A percentile compares a stretch with the other conserved stretches of the same genome.
Conservation (phyloP, 2,113 vertebrate genomes). For the Vulpes vulpes region DNA sequence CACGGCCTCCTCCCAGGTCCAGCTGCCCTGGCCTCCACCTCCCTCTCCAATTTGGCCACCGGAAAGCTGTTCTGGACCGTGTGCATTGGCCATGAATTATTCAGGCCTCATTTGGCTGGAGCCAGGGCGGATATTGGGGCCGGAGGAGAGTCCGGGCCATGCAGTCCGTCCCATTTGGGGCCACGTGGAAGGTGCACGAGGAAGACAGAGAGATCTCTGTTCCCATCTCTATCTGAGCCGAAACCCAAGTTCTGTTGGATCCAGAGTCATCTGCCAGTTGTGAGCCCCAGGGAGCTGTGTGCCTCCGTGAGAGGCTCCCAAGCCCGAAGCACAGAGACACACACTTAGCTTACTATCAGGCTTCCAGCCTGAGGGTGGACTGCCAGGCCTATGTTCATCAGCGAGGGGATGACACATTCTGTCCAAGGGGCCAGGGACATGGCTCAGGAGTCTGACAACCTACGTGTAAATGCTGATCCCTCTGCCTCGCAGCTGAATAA, state of each 20-base stretch:
- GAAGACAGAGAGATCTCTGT: background rate
- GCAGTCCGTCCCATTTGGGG: background rate
- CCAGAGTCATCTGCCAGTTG: background rate
- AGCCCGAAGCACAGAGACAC: background rate
- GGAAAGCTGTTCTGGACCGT: background rate
- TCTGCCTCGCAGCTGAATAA: background rate
- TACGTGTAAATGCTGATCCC: background rate
- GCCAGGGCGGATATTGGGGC: background rate
- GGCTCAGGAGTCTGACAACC: background rate
- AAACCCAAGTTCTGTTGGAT: background rate
- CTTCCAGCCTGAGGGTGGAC: fast-evolving
- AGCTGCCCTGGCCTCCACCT: slow-evolving; percentile 60
- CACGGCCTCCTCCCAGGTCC: background rate
- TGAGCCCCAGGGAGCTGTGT: background rate
- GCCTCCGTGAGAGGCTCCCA: background rate
- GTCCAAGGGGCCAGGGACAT: background rate
- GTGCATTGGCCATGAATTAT: slow-evolving; percentile 66
- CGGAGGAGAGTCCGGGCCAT: background rate
- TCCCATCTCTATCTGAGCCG: background rate
- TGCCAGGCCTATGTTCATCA: fast-evolving
- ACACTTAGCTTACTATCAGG: fast-evolving
- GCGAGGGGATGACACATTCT: no score
- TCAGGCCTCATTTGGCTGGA: slow-evolving; percentile 36
- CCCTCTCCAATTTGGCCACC: slow-evolving; percentile 12
- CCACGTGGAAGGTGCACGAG: background rate